Conservation (phyloP, 2,888 invertebrate genomes). For the Lydus trimaculatus region DNA sequence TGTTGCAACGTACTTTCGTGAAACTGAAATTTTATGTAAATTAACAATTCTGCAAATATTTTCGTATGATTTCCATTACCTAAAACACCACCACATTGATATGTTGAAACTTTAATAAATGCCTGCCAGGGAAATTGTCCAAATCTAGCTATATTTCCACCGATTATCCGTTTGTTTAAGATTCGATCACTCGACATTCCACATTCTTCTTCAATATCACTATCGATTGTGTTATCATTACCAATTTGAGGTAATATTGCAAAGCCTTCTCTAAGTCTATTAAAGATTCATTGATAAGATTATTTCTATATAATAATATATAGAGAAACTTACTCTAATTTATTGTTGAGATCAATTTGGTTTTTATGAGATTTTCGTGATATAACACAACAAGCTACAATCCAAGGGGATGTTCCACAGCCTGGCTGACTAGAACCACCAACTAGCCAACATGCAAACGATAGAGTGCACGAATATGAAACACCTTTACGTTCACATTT, state of each 20-base stretch:
- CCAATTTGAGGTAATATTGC: constrained; percentile 21
- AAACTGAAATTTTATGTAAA: constrained; percentile 62
- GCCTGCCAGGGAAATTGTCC: constrained; percentile 89
- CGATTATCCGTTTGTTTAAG: constrained; percentile 80
- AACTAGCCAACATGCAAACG: constrained; percentile 77
- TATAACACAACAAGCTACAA: constrained; percentile 75
- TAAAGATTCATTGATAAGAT: neutral
- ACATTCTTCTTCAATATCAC: constrained; percentile 66
- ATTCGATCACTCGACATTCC: constrained; percentile 68
- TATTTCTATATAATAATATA: neutral
- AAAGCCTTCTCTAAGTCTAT: constrained; percentile 39
- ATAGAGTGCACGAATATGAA: constrained; percentile 72
- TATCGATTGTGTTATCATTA: constrained; percentile 36
- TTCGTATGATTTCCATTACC: constrained; percentile 54
- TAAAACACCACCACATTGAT: constrained; percentile 84
- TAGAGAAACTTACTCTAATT: constrained; percentile 39
- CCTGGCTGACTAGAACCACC: constrained; percentile 73
- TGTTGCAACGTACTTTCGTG: constrained; percentile 76
- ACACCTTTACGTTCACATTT: constrained; percentile 66
- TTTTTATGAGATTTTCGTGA: constrained; percentile 42
- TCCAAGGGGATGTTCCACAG: constrained; percentile 73
- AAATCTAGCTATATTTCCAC: constrained; percentile 78
- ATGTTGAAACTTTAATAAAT: constrained; percentile 81
- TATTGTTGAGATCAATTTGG: constrained; percentile 33
- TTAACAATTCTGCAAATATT: neutral